Evolutionary conservation across 1,140 invertebrate species (phyloP), one percentile per base, ranked within the genome.

Genomic region (Ooceraea biroi): DNA sequence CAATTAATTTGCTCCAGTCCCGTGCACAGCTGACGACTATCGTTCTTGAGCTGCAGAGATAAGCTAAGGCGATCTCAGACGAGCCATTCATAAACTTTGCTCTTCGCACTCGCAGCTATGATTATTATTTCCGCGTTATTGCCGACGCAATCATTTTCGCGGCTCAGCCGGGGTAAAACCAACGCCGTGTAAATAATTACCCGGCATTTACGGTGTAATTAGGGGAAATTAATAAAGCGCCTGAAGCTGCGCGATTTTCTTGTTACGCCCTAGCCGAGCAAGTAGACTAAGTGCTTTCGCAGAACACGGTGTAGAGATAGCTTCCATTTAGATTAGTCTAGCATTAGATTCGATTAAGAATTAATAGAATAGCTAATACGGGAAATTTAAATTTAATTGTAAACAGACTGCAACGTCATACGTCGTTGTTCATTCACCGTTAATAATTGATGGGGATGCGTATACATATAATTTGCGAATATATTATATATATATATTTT

Each of bases 181-280:
- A 71, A 71, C 65, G 76, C 65, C 30, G 65, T 80, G 50, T 80
- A 80, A 80, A 80, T 80, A 80, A 80, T 80, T 80, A 71, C 76
- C 57, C 65, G 76, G 76, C 76, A 80, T 69, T 80, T 80, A 80
- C n/a, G 36, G 65, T 57, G 76, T 55, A 80, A 80, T 80, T 80
- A 80, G 69, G 76, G 76, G 22, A 80, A 80, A 80, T 80, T 80
- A 80, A 80, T 80, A 80, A 80, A 80, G 65, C 76, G 76, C 65
- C n/a, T 65, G 27, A 65, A 41, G 44, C 14, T 44, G 17, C 41
- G 19, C n/a, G 36, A 69, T 69, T 80, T 80, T 80, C 76, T 80
- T 44, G n/a, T 30, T 80, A 36, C 41, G 10, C 65, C 46, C 12
- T 44, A 30, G 14, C 22, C 17, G 48, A 22, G 19, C 12, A 19